A percentile compares a stretch with the other conserved stretches of the same genome.
Conservation (phyloP, 1,140 invertebrate genomes). For the Apis mellifera region DNA sequence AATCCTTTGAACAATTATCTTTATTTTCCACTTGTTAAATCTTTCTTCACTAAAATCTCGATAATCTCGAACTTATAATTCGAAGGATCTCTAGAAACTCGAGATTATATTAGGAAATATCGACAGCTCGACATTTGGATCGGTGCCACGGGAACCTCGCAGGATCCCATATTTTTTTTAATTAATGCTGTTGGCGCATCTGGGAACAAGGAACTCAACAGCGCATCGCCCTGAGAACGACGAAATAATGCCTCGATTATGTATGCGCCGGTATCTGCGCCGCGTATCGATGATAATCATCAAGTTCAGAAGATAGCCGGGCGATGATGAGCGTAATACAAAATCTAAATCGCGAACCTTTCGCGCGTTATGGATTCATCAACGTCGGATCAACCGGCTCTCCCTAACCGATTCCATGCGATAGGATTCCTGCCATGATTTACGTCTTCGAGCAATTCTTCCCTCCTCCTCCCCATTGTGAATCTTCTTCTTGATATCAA, state of each 20-base stretch:
- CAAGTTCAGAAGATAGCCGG: constrained; percentile 45
- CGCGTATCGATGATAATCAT: constrained; percentile 61
- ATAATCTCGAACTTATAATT: no score
- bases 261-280: constrained; percentile 53
- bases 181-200: constrained; percentile 68
- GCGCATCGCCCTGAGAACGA: constrained; percentile 61
- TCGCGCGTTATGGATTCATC: constrained; percentile 43
- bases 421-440: constrained; percentile 12
- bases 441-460: not conserved
- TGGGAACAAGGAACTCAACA: constrained; percentile 63
- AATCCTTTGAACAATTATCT: no score
- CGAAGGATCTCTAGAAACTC: no score
- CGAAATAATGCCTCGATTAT: constrained; percentile 66
- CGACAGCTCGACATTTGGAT: constrained; percentile 57
- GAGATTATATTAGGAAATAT: constrained; percentile 21
- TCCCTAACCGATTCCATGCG: not conserved
- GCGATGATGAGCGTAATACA: not conserved
- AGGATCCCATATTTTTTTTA: constrained; percentile 66
- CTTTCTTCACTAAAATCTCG: no score
- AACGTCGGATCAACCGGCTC: not conserved
- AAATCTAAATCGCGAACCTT: constrained; percentile 34
- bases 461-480: not conserved
- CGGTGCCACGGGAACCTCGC: constrained; percentile 68
- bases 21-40: no score
- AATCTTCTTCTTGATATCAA: not conserved